A percentile compares a stretch with the other conserved stretches of the same genome.
Evolutionary conservation across 2,888 invertebrate genomes (phyloP).

Genomic region (Lasioglossum lativentre): DNA sequence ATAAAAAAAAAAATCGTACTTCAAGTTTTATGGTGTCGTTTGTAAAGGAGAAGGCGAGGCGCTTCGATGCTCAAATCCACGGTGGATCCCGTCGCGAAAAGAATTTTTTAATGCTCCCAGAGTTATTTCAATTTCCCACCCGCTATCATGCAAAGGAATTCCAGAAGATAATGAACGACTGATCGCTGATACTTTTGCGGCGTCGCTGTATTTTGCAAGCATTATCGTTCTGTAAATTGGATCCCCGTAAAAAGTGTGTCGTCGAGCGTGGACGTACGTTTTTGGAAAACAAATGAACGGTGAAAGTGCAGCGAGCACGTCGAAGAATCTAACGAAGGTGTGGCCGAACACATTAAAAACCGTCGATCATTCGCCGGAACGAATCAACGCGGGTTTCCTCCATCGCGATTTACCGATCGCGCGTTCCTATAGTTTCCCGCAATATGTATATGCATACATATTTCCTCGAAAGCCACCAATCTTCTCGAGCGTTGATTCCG

Average conservation of each 20-base stretch:
- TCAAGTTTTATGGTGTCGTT: neutral
- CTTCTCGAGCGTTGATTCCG: neutral
- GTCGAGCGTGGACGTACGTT: conserved; percentile 63
- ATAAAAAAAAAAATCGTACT: neutral
- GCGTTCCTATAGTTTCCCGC: neutral
- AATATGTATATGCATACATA: no score
- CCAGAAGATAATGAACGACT: neutral
- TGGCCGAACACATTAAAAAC: conserved; percentile 54
- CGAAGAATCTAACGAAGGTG: conserved; percentile 71
- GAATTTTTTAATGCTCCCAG: neutral
- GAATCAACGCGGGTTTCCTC: conserved; percentile 13
- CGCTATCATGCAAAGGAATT: neutral
- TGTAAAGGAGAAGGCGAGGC: no score
- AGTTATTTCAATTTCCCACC: neutral
- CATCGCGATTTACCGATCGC: neutral
- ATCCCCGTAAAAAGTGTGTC: conserved; percentile 66
- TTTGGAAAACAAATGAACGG: conserved; percentile 75
- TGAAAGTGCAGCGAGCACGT: conserved; percentile 69
- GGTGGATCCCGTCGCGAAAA: no score
- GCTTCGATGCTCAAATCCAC: no score
- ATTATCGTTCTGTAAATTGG: conserved; percentile 39
- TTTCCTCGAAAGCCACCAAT: neutral
- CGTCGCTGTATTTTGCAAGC: neutral
- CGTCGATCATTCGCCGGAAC: conserved; percentile 37
- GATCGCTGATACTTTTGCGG: neutral